phyloP scores from a whole-genome alignment of 2,797 vertebrate species.

The Sebastes iracundus region DNA sequence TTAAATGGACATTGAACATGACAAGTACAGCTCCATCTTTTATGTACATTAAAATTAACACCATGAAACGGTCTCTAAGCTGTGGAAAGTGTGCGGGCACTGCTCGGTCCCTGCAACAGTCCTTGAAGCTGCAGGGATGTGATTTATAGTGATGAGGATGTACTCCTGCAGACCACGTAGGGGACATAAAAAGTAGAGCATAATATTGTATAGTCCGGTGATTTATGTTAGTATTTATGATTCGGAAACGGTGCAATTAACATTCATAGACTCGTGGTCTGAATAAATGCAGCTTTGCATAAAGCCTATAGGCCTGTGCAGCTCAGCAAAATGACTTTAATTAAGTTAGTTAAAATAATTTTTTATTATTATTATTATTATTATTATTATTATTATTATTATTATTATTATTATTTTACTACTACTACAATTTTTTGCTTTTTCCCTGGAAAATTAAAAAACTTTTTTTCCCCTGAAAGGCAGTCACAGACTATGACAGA shows the following conservation, averaged over 20 bases:
- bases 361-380: slow-evolving; percentile 7
- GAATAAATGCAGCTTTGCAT: slow-evolving; percentile 69
- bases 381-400: slow-evolving; percentile 19
- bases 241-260: slow-evolving; percentile 84
- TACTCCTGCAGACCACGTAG: slow-evolving; percentile 77
- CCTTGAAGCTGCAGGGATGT: slow-evolving; percentile 77
- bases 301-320: slow-evolving; percentile 31
- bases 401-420: background rate
- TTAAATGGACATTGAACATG: slow-evolving; percentile 42
- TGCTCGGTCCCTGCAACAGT: slow-evolving; percentile 60
- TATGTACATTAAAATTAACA: slow-evolving; percentile 71
- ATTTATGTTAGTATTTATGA: slow-evolving; percentile 85
- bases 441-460: background rate
- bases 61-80: slow-evolving; percentile 69
- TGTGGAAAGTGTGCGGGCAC: slow-evolving; percentile 85
- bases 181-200: slow-evolving; percentile 81
- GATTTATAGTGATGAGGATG: slow-evolving; percentile 83
- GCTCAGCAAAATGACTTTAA: slow-evolving; percentile 17
- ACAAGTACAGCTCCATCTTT: slow-evolving; percentile 46
- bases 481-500: background rate
- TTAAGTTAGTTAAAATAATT: slow-evolving; percentile 26
- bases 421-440: background rate
- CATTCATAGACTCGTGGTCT: slow-evolving; percentile 73
- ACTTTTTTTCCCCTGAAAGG: background rate
- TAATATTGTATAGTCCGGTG: slow-evolving; percentile 80